Percentiles rank a stretch among this genome's conserved stretches.
These are phyloP conservation scores for Betta splendens DNA, from an alignment of 2,797 vertebrate species.

Conservation along the genomic window DNA sequence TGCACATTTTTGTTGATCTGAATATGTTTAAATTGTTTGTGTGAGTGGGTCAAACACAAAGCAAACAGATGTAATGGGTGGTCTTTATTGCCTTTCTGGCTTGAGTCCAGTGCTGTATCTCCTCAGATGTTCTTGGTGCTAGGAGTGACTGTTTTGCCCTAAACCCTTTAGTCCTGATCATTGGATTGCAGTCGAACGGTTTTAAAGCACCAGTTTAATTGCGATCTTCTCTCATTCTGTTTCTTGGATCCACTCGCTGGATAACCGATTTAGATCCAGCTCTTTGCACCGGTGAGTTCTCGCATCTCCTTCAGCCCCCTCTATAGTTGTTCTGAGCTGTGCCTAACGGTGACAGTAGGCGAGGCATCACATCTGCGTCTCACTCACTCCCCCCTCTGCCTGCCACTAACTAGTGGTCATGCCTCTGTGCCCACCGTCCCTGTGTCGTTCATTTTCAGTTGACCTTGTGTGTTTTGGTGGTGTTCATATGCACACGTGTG, in stretches of 20 bases:
- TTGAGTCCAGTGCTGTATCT: conserved; percentile 17
- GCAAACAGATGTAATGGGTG: conserved; percentile 45
- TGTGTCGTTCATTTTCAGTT: conserved; percentile 55
- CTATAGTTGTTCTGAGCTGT: conserved; percentile 63
- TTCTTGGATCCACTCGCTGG: conserved; percentile 93
- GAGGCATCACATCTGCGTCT: conserved; percentile 65
- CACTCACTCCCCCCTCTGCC: conserved; percentile 61
- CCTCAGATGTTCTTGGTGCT: conserved; percentile 16
- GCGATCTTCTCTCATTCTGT: conserved; percentile 87
- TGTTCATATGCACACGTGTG: conserved; percentile 45
- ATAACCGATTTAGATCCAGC: conserved; percentile 99
- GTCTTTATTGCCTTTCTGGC: conserved; percentile 30
- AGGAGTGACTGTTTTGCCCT: conserved; percentile 20
- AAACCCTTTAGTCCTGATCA: conserved; percentile 18
- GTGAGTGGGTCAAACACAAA: conserved; percentile 26
- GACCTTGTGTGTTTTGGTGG: conserved; percentile 50
- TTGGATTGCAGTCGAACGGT: conserved; percentile 19
- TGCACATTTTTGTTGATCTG: conserved; percentile 32
- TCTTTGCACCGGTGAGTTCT: conserved; percentile 99
- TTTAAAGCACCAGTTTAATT: conserved; percentile 68
- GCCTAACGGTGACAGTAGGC: conserved; percentile 60
- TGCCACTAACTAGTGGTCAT: conserved; percentile 70
- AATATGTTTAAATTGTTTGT: conserved; percentile 38
- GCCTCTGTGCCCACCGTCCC: conserved; percentile 60
- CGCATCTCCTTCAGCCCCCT: conserved; percentile 82